These are phyloP conservation scores for Radopholus similis DNA, from an alignment of 1,140 invertebrate genomes.

Conservation along the genomic window DNA sequence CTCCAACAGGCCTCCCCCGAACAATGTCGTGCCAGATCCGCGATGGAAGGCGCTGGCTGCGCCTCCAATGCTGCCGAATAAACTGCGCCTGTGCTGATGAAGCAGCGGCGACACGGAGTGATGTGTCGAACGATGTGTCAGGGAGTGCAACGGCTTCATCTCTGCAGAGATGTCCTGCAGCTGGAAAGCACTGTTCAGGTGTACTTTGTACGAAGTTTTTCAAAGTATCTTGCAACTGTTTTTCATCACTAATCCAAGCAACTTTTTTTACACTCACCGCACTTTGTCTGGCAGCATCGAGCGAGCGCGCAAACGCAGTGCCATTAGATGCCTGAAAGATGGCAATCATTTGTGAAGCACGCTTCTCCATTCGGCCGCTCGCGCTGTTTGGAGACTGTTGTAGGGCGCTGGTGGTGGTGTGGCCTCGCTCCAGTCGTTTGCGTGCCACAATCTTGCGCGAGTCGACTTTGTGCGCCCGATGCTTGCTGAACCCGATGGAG, in stretches of 20 bases:
- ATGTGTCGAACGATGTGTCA: not conserved
- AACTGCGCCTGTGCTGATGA: not conserved
- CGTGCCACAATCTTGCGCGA: constrained; percentile 17
- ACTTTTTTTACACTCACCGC: too few species aligned
- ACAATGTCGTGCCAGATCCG: not conserved
- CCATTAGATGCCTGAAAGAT: not conserved
- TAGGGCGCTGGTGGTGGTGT: not conserved
- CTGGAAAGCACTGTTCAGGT: too few species aligned
- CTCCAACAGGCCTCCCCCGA: not conserved
- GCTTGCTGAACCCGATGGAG: not conserved
- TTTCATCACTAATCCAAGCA: not conserved
- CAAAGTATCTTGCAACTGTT: too few species aligned
- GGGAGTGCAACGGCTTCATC: not conserved
- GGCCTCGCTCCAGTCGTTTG: constrained; percentile 16
- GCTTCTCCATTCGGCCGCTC: not conserved
- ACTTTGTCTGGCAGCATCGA: not conserved
- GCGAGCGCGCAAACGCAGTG: not conserved
- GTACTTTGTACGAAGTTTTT: too few species aligned
- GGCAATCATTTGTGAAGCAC: too few species aligned
- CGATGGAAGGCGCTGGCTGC: not conserved
- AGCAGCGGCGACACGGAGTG: not conserved
- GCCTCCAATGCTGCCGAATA: not conserved
- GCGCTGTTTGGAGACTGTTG: not conserved
- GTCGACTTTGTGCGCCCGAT: constrained; percentile 22
- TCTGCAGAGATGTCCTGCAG: not conserved